phyloP scores from a whole-genome alignment of 2,113 vertebrate genomes.

The Echinops telfairi region DNA sequence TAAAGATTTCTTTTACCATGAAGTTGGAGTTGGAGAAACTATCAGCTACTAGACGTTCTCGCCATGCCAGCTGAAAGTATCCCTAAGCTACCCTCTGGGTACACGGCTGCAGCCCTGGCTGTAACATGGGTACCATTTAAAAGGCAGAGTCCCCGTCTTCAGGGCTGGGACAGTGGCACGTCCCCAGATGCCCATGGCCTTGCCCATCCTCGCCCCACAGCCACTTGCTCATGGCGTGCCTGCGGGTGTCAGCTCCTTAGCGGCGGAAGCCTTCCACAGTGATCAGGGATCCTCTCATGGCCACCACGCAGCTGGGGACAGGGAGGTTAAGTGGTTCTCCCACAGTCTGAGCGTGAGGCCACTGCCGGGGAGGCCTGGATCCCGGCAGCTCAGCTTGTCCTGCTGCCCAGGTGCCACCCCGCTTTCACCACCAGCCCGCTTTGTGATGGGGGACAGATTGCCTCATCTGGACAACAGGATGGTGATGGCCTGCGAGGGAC shows the following conservation, averaged over 20 bases:
- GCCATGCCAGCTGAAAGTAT: neutral
- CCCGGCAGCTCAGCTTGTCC: neutral
- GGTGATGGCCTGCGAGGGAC: neutral
- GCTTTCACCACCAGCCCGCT: neutral
- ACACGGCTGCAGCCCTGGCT: no score
- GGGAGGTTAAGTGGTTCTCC: neutral
- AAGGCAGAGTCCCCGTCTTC: neutral
- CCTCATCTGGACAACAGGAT: neutral
- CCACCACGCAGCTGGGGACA: neutral
- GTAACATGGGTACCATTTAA: neutral
- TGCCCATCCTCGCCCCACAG: neutral
- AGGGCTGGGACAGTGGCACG: neutral
- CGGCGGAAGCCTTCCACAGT: neutral
- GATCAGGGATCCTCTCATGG: neutral
- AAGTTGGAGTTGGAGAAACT: no score
- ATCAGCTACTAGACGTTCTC: neutral
- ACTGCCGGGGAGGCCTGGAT: no score
- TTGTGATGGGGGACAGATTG: neutral
- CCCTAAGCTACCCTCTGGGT: no score
- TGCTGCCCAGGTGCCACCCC: neutral
- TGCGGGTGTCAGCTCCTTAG: neutral
- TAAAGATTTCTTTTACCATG: neutral
- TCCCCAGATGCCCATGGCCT: neutral
- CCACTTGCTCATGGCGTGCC: neutral
- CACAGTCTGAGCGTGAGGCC: neutral